Conservation (phyloP, 2,113 vertebrate genomes). For the Alaudala cheleensis region DNA sequence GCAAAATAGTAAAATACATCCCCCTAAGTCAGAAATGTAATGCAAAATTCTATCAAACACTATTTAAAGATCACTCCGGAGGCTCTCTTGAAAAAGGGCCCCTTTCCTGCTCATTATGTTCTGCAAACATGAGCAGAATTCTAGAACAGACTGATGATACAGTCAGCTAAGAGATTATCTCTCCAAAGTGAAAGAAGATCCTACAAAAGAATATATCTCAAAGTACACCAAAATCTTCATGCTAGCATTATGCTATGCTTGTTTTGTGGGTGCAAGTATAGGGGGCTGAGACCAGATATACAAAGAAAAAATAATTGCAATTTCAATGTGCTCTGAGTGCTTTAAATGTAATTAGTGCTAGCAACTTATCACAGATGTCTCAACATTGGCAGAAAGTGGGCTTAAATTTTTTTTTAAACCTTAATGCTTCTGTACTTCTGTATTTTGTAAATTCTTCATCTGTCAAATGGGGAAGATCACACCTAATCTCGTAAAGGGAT, state of each 20-base stretch:
- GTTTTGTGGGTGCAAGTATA: neutral
- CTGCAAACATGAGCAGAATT: neutral
- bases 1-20: neutral
- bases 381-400: neutral
- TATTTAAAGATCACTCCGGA: neutral
- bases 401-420: neutral
- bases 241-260: neutral
- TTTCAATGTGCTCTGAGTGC: neutral
- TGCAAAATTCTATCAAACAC: neutral
- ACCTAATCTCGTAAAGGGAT: constrained; percentile 18
- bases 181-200: neutral
- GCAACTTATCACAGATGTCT: neutral
- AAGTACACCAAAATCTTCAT: neutral
- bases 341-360: neutral
- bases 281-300: neutral
- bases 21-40: neutral
- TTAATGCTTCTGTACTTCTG: neutral
- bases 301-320: neutral
- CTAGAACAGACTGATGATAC: neutral
- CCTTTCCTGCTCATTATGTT: neutral
- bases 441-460: constrained; percentile 11
- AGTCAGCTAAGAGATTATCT: neutral
- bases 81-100: neutral
- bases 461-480: constrained; percentile 21
- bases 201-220: neutral